These are phyloP conservation scores for Cheilosia variabilis DNA, from an alignment of 2,888 invertebrate genomes.

Conservation along the genomic window DNA sequence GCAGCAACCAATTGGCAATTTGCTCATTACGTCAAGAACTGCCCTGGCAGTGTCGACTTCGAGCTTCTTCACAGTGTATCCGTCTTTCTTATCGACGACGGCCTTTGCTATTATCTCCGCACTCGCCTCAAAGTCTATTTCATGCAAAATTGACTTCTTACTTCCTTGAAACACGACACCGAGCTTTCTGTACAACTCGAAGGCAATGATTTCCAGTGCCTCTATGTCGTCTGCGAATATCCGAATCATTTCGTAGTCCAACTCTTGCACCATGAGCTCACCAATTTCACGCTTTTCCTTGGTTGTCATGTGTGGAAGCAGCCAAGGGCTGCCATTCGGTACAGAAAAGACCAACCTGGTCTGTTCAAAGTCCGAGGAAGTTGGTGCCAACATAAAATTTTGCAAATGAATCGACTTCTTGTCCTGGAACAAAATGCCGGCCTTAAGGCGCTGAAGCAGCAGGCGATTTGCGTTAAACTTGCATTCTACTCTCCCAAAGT, in stretches of 20 bases:
- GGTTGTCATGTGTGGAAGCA: slow-evolving; percentile 77
- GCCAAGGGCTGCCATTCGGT: slow-evolving; percentile 76
- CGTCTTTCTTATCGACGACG: slow-evolving; percentile 40
- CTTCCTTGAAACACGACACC: slow-evolving; percentile 59
- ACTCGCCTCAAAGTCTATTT: slow-evolving; percentile 75
- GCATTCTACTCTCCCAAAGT: slow-evolving; percentile 81
- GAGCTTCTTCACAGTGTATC: slow-evolving; percentile 75
- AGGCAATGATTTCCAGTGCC: slow-evolving; percentile 78
- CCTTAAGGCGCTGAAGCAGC: slow-evolving; percentile 78
- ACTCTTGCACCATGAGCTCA: slow-evolving; percentile 62
- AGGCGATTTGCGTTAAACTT: slow-evolving; percentile 80
- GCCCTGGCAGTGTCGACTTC: slow-evolving; percentile 68
- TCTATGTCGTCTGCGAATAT: slow-evolving; percentile 77
- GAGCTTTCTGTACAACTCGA: slow-evolving; percentile 78
- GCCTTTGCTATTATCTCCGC: slow-evolving; percentile 21
- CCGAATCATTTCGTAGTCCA: slow-evolving; percentile 48
- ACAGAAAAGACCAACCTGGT: slow-evolving; percentile 76
- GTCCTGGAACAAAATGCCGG: slow-evolving; percentile 74
- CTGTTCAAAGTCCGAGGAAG: slow-evolving; percentile 74
- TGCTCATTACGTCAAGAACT: slow-evolving; percentile 76
- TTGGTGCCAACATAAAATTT: slow-evolving; percentile 72
- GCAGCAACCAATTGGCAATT: slow-evolving; percentile 79
- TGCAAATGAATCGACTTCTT: slow-evolving; percentile 69
- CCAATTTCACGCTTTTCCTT: slow-evolving; percentile 78
- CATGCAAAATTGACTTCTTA: slow-evolving; percentile 76